Evolutionary conservation across 2,888 invertebrate genomes (phyloP).

Genomic region (Silvanus unidentatus): DNA sequence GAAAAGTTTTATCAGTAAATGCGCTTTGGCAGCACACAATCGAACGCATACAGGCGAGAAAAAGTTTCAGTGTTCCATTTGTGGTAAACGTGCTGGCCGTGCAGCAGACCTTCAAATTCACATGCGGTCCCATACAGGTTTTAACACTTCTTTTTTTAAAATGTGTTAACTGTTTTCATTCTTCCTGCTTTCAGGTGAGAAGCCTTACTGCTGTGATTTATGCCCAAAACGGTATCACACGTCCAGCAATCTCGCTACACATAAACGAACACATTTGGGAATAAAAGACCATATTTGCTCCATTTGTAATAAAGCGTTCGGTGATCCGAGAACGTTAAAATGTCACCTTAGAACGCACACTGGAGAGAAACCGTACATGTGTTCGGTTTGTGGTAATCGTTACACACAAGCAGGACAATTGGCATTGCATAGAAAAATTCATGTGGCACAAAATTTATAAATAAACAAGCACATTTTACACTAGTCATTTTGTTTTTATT

Average conservation of each 20-base stretch:
- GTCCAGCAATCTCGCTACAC: conserved; percentile 40
- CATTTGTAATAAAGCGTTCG: conserved; percentile 40
- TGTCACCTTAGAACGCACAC: conserved; percentile 40
- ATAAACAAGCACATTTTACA: no score
- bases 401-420: conserved; percentile 40
- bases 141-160: conserved; percentile 1
- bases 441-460: conserved; percentile 13
- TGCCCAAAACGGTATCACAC: conserved; percentile 41
- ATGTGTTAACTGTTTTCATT: neutral
- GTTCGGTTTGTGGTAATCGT: conserved; percentile 36
- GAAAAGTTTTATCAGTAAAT: conserved; percentile 40
- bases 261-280: conserved; percentile 38
- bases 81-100: conserved; percentile 37
- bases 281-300: conserved; percentile 36
- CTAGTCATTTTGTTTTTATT: no score
- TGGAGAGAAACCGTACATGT: conserved; percentile 41
- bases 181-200: conserved; percentile 39
- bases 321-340: conserved; percentile 38
- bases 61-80: conserved; percentile 37
- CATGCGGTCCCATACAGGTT: conserved; percentile 42
- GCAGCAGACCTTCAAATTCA: conserved; percentile 39
- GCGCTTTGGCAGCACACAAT: conserved; percentile 37
- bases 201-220: conserved; percentile 38
- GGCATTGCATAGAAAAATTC: conserved; percentile 37
- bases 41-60: conserved; percentile 41